phyloP scores from a whole-genome alignment of 1,140 invertebrate species.

The Mylabris phalerata region DNA sequence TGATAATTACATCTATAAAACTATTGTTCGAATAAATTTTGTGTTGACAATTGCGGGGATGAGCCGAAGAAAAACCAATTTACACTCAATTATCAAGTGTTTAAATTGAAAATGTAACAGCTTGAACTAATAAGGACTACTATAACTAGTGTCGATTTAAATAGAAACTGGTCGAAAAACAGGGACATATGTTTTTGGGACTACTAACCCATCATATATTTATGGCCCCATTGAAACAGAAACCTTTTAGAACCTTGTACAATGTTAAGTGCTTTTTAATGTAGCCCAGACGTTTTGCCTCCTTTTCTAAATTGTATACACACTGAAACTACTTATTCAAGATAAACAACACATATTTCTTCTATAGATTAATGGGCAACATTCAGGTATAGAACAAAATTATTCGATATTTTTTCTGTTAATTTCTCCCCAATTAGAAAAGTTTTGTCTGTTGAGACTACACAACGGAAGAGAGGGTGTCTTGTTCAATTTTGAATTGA shows the following conservation, averaged over 20 bases:
- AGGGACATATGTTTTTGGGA: slow-evolving; percentile 7
- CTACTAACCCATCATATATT: slow-evolving; percentile 16
- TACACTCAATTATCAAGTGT: slow-evolving; percentile 11
- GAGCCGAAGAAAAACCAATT: slow-evolving; percentile 2
- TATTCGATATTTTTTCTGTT: too few species aligned
- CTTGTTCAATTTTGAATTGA: too few species aligned
- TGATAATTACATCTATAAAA: too few species aligned
- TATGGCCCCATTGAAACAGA: slow-evolving; percentile 20
- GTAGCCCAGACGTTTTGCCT: slow-evolving; percentile 26
- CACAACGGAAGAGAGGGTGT: too few species aligned
- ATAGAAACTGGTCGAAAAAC: background rate
- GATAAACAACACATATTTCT: too few species aligned
- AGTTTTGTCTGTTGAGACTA: too few species aligned
- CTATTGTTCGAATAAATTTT: too few species aligned
- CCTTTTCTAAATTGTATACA: slow-evolving; percentile 22
- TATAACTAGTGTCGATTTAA: background rate
- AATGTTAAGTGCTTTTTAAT: slow-evolving; percentile 34
- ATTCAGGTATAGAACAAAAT: too few species aligned
- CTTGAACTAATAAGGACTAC: slow-evolving; percentile 2
- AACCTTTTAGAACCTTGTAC: slow-evolving; percentile 33
- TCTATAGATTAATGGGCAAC: too few species aligned
- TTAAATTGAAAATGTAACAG: slow-evolving; percentile 9
- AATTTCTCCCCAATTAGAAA: too few species aligned
- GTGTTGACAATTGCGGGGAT: too few species aligned
- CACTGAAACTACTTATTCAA: too few species aligned